A percentile compares a stretch with the other conserved stretches of the same genome.
Evolutionary conservation across 2,113 vertebrate genomes (phyloP).

Genomic region (Nycticorax nycticorax): DNA sequence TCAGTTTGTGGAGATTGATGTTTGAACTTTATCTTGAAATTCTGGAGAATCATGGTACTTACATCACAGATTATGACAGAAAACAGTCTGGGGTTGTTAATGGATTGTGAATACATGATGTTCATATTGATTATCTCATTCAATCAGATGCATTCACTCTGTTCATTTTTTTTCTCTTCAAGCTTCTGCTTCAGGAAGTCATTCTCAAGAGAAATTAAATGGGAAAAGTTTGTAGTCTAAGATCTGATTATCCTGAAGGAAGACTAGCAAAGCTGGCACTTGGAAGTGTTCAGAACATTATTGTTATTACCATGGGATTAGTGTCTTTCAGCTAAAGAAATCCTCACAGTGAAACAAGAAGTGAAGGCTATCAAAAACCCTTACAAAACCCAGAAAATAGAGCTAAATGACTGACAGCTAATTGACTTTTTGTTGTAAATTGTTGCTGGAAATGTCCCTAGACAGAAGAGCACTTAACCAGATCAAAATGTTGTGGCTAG

Average conservation of each 20-base stretch:
- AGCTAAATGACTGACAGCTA: slow-evolving; percentile 3
- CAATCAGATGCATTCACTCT: not conserved
- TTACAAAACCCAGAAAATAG: not conserved
- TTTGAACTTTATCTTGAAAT: not conserved
- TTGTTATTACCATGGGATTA: not conserved
- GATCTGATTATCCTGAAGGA: not conserved
- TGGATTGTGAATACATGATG: not conserved
- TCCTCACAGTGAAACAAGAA: not conserved
- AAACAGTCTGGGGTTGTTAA: not conserved
- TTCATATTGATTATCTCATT: not conserved
- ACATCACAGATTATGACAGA: not conserved
- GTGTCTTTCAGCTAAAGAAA: not conserved
- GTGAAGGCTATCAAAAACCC: not conserved
- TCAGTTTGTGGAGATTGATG: not conserved
- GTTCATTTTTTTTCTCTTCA: not conserved
- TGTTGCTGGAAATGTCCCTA: slow-evolving; percentile 17
- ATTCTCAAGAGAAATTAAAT: not conserved
- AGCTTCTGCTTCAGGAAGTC: not conserved
- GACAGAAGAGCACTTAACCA: not conserved
- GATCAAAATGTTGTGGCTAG: slow-evolving; percentile 12
- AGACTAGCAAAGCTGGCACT: not conserved
- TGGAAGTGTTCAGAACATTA: not conserved
- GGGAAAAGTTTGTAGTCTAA: not conserved
- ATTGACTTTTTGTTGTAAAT: not conserved
- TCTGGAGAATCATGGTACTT: not conserved